Evolutionary conservation across 2,113 vertebrate species (phyloP).

Genomic region (Laticauda laticaudata): DNA sequence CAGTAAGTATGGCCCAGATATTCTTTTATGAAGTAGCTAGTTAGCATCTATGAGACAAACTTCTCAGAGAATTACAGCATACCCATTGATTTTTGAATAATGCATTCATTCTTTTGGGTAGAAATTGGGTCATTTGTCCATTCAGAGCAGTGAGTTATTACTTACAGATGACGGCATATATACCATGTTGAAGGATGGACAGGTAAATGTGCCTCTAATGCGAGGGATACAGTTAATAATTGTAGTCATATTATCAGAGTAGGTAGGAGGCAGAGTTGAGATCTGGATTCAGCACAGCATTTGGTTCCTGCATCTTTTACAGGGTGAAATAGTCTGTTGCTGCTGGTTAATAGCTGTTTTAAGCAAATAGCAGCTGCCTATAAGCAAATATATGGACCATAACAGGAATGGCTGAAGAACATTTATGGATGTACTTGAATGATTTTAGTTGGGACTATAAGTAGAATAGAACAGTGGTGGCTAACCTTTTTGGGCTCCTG

Average conservation of each 20-base stretch:
- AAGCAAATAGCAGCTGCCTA: background rate
- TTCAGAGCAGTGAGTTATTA: background rate
- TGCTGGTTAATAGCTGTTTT: background rate
- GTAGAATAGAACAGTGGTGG: background rate
- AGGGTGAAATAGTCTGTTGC: background rate
- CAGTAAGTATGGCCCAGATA: background rate
- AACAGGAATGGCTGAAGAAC: background rate
- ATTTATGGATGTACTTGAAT: background rate
- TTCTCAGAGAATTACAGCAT: background rate
- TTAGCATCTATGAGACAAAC: background rate
- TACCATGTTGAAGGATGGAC: background rate
- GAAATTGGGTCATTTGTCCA: background rate
- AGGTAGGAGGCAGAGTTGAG: background rate
- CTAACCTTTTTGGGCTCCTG: too few relatives aligned
- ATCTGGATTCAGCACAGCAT: background rate
- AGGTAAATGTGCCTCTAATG: background rate
- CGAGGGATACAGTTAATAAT: background rate
- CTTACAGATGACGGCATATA: background rate
- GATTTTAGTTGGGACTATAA: background rate
- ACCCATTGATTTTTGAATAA: background rate
- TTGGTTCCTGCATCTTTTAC: background rate
- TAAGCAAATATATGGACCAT: background rate
- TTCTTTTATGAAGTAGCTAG: background rate
- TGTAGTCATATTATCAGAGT: background rate
- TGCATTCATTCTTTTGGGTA: background rate